Conservation (phyloP, 2,888 invertebrate species). For the Eupithecia subumbrata region DNA sequence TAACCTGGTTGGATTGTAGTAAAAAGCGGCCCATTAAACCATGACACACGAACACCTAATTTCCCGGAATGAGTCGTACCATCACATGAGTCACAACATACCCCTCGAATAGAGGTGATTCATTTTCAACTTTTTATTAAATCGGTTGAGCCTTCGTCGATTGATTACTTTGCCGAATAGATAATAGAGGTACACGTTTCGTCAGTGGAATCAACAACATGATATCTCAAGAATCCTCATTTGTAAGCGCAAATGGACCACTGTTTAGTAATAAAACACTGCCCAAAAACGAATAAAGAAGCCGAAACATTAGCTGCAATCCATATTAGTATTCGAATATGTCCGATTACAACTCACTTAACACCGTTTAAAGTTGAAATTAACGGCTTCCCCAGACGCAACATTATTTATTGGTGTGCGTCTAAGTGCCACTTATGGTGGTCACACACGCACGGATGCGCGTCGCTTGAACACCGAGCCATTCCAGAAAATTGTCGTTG, state of each 20-base stretch:
- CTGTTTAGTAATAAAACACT: constrained; percentile 23
- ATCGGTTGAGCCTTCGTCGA: neutral
- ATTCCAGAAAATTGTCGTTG: constrained; percentile 33
- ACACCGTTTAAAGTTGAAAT: constrained; percentile 65
- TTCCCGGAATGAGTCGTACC: constrained; percentile 2
- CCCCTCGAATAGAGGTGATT: constrained; percentile 2
- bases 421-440: constrained; percentile 75
- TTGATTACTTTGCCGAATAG: neutral
- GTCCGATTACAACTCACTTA: constrained; percentile 58
- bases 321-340: constrained; percentile 54
- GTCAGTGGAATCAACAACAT: neutral
- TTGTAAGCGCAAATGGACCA: constrained; percentile 24
- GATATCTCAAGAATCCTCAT: constrained; percentile 12
- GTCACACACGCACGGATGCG: constrained; percentile 56
- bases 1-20: neutral
- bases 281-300: constrained; percentile 18
- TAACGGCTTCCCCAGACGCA: constrained; percentile 64
- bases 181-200: neutral
- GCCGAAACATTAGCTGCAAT: constrained; percentile 30
- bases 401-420: constrained; percentile 70
- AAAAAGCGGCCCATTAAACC: constrained; percentile 3
- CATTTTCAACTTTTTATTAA: neutral
- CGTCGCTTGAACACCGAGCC: constrained; percentile 54
- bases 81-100: constrained; percentile 11
- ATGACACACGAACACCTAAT: constrained; percentile 10